Conservation (phyloP, 2,113 vertebrate species). For the Oxyruncus cristatus region DNA sequence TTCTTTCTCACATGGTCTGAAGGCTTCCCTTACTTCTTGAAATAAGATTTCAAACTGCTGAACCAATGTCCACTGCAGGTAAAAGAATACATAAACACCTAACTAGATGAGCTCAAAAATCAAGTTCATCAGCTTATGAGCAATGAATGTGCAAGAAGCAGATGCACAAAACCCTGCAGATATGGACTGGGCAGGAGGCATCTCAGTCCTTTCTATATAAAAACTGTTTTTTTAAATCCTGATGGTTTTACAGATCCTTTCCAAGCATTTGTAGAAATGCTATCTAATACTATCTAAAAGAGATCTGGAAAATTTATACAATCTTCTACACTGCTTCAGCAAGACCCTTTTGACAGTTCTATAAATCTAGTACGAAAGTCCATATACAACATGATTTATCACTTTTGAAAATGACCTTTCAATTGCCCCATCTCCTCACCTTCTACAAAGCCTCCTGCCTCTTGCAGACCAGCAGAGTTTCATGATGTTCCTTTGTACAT, state of each 20-base stretch:
- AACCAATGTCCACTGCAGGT: background rate
- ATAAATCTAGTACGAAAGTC: background rate
- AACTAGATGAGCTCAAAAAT: background rate
- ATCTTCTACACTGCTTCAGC: background rate
- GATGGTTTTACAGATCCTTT: background rate
- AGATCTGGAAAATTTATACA: background rate
- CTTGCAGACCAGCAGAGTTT: background rate
- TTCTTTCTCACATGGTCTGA: background rate
- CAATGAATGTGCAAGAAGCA: background rate
- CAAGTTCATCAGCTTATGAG: background rate
- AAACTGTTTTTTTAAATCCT: background rate
- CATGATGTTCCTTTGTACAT: background rate
- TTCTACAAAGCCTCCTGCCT: background rate
- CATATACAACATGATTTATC: background rate
- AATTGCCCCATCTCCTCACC: background rate
- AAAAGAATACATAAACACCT: background rate
- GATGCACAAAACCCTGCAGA: background rate
- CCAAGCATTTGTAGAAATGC: background rate
- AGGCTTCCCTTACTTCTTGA: background rate
- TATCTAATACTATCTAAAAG: background rate
- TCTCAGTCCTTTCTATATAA: background rate
- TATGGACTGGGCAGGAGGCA: accelerated
- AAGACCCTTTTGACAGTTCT: background rate
- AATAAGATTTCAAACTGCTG: background rate
- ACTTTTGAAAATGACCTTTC: background rate